phyloP scores from a whole-genome alignment of 2,113 vertebrate genomes.

The Lota lota region DNA sequence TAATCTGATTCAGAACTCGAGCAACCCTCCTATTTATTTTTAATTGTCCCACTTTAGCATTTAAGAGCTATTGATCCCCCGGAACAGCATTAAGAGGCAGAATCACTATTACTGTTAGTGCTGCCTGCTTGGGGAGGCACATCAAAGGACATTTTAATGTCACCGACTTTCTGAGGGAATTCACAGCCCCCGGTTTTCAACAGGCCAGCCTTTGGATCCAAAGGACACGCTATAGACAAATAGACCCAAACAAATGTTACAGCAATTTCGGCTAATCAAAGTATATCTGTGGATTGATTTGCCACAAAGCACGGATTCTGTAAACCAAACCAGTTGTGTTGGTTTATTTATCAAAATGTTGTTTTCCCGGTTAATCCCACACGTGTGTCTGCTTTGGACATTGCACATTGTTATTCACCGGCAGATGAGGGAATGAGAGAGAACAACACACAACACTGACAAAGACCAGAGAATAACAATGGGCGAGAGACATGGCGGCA shows the following conservation, averaged over 20 bases:
- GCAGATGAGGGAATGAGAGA: not conserved
- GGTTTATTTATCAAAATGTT: constrained; percentile 82
- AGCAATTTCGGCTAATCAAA: constrained; percentile 96
- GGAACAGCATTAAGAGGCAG: constrained; percentile 95
- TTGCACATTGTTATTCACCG: not conserved
- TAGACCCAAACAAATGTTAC: constrained; percentile 88
- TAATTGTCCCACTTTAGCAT: constrained; percentile 99
- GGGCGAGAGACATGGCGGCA: no score
- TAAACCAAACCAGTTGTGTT: constrained; percentile 77
- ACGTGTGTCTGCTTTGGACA: not conserved
- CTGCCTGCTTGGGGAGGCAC: constrained; percentile 96
- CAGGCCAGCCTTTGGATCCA: constrained; percentile 91
- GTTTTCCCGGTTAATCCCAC: constrained; percentile 64
- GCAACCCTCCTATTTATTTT: constrained; percentile 82
- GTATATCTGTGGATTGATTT: constrained; percentile 86
- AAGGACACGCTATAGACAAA: constrained; percentile 95
- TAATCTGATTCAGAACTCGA: constrained; percentile 79
- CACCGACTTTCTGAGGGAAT: constrained; percentile 97
- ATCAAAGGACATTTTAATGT: constrained; percentile 99
- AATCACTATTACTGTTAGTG: constrained; percentile 98
- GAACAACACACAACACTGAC: not conserved
- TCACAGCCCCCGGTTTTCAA: constrained; percentile 88
- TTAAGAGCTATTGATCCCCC: constrained; percentile 98
- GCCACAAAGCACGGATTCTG: constrained; percentile 50
- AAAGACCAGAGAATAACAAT: no score